Conservation (phyloP, 1,140 invertebrate species). For the Rhagoletis pomonella region DNA sequence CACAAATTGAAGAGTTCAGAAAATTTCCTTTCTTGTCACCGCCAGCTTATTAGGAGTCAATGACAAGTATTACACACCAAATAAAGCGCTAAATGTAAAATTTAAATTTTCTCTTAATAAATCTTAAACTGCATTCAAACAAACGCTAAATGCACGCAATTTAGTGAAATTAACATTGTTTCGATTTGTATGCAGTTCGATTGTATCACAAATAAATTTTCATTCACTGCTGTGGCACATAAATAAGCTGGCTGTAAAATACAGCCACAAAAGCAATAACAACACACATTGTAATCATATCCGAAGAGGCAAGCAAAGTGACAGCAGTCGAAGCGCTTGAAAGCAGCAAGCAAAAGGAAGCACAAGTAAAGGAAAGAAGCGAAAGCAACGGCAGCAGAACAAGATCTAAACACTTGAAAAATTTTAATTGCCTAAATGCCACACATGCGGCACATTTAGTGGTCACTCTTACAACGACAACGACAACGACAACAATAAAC, state of each 20-base stretch:
- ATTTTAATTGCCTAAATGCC: conserved; percentile 74
- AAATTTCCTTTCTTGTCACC: too few species aligned
- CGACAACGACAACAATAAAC: not conserved
- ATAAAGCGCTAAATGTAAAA: not conserved
- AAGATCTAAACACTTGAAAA: conserved; percentile 60
- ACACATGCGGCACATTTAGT: conserved; percentile 54
- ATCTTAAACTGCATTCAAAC: not conserved
- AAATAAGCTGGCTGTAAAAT: conserved; percentile 22
- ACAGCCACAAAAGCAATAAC: conserved; percentile 5
- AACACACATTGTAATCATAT: not conserved
- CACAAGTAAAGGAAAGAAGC: not conserved
- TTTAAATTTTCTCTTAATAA: not conserved
- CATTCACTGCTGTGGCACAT: conserved; percentile 33
- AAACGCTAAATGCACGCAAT: conserved; percentile 35
- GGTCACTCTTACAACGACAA: not conserved
- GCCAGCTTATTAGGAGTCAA: too few species aligned
- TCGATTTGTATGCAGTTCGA: conserved; percentile 52
- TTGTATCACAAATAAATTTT: conserved; percentile 45
- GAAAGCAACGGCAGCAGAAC: conserved; percentile 1
- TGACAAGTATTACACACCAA: too few species aligned
- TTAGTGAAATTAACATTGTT: conserved; percentile 50
- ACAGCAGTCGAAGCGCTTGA: not conserved
- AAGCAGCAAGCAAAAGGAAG: not conserved
- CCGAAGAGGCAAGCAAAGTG: not conserved
- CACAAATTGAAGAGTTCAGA: too few species aligned